Evolutionary conservation across 2,888 invertebrate genomes (phyloP).

Genomic region (Salticus scenicus): DNA sequence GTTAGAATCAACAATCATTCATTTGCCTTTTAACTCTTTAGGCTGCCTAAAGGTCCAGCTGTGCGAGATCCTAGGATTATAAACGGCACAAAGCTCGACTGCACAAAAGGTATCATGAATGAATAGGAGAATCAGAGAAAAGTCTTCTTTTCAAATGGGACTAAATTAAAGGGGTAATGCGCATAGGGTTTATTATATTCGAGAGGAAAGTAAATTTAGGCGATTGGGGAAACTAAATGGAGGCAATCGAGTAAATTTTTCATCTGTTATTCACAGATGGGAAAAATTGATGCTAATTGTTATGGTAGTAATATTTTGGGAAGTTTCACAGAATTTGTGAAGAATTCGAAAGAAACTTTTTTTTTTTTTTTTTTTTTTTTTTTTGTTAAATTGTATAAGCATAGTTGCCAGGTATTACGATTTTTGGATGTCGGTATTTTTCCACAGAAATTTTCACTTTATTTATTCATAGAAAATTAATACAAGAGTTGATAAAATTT

Average conservation of each 20-base stretch:
- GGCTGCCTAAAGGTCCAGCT: background rate
- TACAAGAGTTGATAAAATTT: too few relatives aligned
- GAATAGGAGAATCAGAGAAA: background rate
- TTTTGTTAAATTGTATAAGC: too few relatives aligned
- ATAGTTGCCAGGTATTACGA: too few relatives aligned
- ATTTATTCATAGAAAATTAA: too few relatives aligned
- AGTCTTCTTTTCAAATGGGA: background rate
- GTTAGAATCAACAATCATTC: background rate
- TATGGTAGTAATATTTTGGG: background rate
- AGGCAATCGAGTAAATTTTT: background rate
- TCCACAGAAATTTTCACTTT: too few relatives aligned
- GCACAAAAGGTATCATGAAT: background rate
- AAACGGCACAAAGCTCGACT: background rate
- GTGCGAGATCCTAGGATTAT: background rate
- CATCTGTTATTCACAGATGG: background rate
- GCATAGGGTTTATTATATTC: background rate
- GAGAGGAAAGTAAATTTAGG: background rate
- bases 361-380: too few relatives aligned
- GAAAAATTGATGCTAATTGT: background rate
- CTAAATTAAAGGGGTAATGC: constrained; percentile 3
- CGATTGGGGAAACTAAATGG: background rate
- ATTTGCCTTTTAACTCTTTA: background rate
- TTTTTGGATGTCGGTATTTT: too few relatives aligned
- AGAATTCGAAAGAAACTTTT: too few relatives aligned
- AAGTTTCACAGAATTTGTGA: too few relatives aligned